Evolutionary conservation across 2,797 vertebrate genomes (phyloP), one percentile per base, ranked within the genome.

Genomic region (Meda fulgida): DNA sequence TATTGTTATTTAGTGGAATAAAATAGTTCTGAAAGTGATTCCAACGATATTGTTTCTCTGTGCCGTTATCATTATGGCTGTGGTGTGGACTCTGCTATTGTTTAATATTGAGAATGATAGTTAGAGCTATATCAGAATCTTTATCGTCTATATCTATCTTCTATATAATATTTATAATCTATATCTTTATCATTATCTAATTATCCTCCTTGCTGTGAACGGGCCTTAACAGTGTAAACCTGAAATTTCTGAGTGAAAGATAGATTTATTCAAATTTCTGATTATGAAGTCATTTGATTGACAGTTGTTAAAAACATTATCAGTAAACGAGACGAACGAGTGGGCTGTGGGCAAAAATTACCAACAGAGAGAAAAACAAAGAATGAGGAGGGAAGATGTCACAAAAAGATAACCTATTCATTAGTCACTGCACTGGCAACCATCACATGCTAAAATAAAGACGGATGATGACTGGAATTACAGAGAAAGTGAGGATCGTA

Each of bases 341-440:
- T 92, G 94, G 94, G 94, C 87, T 84, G 86, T 90, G 91, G 88
- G 90, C 93, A 88, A 94, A 60, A 95, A 96, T 94, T 94, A 94
- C 94, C 89, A 53, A 16, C 29, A 38, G 51, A 60, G 46, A 79
- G 75, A 80, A 70, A 23, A 36, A 46, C 4, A 83, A 63, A 84
- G 78, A 89, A 89, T 89, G 85, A 89, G 80, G 10, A 84, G 79
- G 67, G 73, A 76, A 70, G 72, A 26, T 26, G 7, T 70, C 65
- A 40, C 73, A 79, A 88, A 80, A 66, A 14, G 19, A 21, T 71
- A 46, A 85, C 85, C 83, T 73, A 82, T 46, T 81, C 36, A 82
- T 79, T 82, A 87, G 79, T 82, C 46, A 53, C 78, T 21, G 58
- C 48, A 55, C 26, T 76, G 81, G 72, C 70, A 81, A 67, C 46